Conservation (phyloP, 2,888 invertebrate species). For the Allacma fusca region DNA sequence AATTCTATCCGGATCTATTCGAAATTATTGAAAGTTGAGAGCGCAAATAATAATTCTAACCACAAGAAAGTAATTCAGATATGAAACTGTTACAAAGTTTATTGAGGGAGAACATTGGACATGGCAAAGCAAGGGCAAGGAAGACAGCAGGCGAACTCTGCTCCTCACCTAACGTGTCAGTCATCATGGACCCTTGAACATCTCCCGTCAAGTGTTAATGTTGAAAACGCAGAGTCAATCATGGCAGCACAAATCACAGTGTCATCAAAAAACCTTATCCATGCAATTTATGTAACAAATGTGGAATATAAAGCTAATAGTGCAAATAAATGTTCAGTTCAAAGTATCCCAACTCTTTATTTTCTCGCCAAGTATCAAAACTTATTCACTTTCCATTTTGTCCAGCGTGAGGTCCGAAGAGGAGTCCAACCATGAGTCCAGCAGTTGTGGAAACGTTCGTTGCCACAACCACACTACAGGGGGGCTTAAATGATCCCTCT, state of each 20-base stretch:
- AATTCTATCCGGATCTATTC: background rate
- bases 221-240: background rate
- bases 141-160: background rate
- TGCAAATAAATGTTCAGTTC: slow-evolving; percentile 31
- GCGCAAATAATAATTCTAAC: slow-evolving; percentile 7
- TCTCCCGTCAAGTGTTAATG: background rate
- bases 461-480: slow-evolving; percentile 47
- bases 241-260: slow-evolving; percentile 12
- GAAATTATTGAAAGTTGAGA: slow-evolving; percentile 16
- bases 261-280: background rate
- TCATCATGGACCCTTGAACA: background rate
- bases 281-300: slow-evolving; percentile 14
- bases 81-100: background rate
- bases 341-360: background rate
- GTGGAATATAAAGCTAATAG: slow-evolving; percentile 22
- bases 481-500: slow-evolving; percentile 49
- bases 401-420: no score
- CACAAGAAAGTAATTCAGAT: background rate
- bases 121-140: background rate
- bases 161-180: no score
- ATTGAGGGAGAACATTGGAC: background rate
- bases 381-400: no score
- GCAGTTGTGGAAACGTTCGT: no score
- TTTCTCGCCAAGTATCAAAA: no score
- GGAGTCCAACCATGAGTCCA: no score